Evolutionary conservation across 1,140 invertebrate species (phyloP), one percentile per base, ranked within the genome.

Genomic region (Paracyclopina nana): DNA sequence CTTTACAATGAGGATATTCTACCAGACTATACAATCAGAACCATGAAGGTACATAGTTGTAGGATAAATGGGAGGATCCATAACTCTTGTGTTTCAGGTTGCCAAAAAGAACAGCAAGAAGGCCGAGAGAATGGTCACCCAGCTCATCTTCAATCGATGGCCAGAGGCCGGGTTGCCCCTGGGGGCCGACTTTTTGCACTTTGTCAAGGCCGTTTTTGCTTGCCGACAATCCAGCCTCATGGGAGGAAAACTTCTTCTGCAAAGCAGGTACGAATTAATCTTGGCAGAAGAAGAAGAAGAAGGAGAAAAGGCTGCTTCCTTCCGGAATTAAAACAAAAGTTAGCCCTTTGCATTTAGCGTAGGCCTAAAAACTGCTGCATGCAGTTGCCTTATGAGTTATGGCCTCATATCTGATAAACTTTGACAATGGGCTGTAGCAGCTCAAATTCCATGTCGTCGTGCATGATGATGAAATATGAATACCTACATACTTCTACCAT

Each of bases 1-100:
- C 45, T 48, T 48, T 14, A 25, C 24, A 48, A 14, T 29, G 45
- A 48, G 20, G 45, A 48, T 14, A 48, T 48, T 12, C 28, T 48
- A 16, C 45, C 45, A 25, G 45, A 48, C 25, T 48, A 48, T 22
- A 48, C 45, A 26, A 48, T 48, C 14, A 22, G 45, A 27, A 48
- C 45, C n/a, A 27, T 48, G n/a, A 48, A 48, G 45, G 45, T 48
- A 48, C 27, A 20, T 26, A 2, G n/a, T 9, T 31, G 14, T 14
- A n/a, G 29, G 9, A 31, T 14, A 14, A 31, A 31, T 31, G 29
- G 34, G 20, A 38, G 34, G 2, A 8, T 9, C 34, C 9, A 16
- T 20, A 38, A 4, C 20, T 2, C 34, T 38, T 8, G 4, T 4
- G 9, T 38, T 2, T 20, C 3, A 16, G n/a, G 34, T 38, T 38